These are phyloP conservation scores for Rhabdomys dilectus DNA, from an alignment of 2,113 vertebrate species.

Conservation along the genomic window DNA sequence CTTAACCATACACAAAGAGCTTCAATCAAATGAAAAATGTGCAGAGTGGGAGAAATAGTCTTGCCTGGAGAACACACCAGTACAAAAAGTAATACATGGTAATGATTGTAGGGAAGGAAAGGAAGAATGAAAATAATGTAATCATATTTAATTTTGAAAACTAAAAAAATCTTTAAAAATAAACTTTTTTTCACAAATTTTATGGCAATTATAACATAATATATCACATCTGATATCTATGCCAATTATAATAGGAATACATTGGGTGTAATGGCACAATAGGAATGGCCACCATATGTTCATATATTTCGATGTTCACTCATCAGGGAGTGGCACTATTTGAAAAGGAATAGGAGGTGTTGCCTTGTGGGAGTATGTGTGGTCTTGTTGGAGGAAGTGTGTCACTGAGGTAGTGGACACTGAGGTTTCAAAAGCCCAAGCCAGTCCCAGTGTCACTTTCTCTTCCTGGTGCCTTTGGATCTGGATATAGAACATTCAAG, in stretches of 20 bases:
- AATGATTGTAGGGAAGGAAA: neutral
- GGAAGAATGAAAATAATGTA: neutral
- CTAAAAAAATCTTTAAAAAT: neutral
- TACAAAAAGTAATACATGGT: neutral
- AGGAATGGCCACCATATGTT: neutral
- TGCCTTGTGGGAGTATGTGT: neutral
- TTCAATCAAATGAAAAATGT: neutral
- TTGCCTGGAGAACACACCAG: neutral
- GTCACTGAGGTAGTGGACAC: neutral
- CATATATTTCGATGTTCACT: neutral
- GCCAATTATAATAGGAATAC: constrained; percentile 5
- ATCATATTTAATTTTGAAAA: neutral
- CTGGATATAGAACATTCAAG: neutral
- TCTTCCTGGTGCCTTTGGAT: neutral
- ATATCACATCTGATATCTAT: neutral
- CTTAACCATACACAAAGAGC: neutral
- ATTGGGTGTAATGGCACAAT: neutral
- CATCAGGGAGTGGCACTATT: neutral
- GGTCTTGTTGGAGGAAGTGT: neutral
- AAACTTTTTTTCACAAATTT: neutral
- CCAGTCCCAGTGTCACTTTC: neutral
- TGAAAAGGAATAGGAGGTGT: neutral
- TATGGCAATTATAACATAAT: neutral
- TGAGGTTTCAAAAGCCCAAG: neutral
- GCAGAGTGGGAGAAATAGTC: neutral